Evolutionary conservation across 2,113 vertebrate genomes (phyloP), one percentile per base, ranked within the genome.

Genomic region (Gavialis gangeticus): DNA sequence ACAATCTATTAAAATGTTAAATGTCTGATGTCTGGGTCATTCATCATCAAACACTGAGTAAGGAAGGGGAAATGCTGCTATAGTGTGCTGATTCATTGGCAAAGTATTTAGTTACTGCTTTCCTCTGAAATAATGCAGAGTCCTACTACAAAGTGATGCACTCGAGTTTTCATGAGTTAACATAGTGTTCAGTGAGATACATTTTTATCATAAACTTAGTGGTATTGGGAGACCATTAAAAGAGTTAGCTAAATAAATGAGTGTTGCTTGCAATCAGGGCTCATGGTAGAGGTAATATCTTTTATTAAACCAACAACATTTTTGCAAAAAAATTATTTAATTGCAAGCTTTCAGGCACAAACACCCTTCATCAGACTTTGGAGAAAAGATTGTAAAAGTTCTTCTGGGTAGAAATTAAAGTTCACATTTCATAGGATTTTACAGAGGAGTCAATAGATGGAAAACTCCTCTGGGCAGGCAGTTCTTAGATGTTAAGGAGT

Each of bases 161-260:
- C 62, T 64, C 56, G 59, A 24, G 5, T 73, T 89, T 62, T 92
- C n/a, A 19, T 58, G 58, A 89, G 58, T 82, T 92, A 67, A n/a
- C 79, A 55, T 62, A 18, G 17, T 63, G 85, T 87, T 89, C 46
- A 66, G 17, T n/a, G 75, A 81, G 57, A 81, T 79, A 67, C 3
- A 5, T 62, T 27, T 63, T 96, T 77, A 55, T 76, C 90, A 57
- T 76, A 87, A 88, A 91, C 90, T 75, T 73, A 56, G 55, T 73
- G 17, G 21, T 37, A 89, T 87, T 46, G 30, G 46, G 24, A 54
- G 63, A 60, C 90, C 37, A 78, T 84, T 34, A 88, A 91, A 93
- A 88, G 14, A 22, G 15, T 30, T 75, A 80, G 59, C 21, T 94
- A 37, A 34, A 25, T 80, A 73, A 67, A 25, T 57, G 83, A 89